Evolutionary conservation across 2,797 vertebrate genomes (phyloP), one percentile per base, ranked within the genome.

Genomic region (Poliocrania exsul): DNA sequence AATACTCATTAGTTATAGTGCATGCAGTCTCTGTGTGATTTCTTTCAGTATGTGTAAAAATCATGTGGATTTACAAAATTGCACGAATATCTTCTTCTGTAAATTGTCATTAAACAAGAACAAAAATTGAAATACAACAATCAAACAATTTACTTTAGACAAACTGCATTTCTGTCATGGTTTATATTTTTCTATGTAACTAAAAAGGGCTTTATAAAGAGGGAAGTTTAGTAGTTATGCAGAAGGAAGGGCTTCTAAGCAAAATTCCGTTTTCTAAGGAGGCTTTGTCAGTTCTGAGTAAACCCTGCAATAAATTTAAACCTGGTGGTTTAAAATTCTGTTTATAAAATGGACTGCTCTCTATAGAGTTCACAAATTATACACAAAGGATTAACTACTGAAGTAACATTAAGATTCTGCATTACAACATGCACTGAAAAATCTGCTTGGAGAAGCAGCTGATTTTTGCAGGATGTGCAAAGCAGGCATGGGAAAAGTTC

Each of bases 281-380:
- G 90, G 49, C 84, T 92, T 96, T 93, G 95, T 96, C 86, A 89
- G 58, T 86, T 77, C 72, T 74, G 92, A 95, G 88, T 91, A 86
- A 93, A 87, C 69, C n/a, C 53, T 53, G 58, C 85, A 94, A 92
- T 88, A 92, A 95, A 96, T 88, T 73, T 93, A 90, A 95, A 87
- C 57, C 38, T 56, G 70, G 67, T 72, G 56, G 88, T 94, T 95
- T 93, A 94, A 92, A 95, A 60, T 81, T 81, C 47, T 90, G 86
- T 95, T 94, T 96, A 93, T 94, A 84, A 94, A 95, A 88, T 6
- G 40, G 53, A 46, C 90, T 86, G 72, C 70, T 92, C 58, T 93
- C 77, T 78, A 25, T 53, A 61, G 88, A 86, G 46, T 86, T 93
- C 73, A 75, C 62, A 88, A 92, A 91, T 96, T 93, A 70, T 80